Conservation (phyloP, 2,888 invertebrate genomes). For the Hypomecis punctinalis region DNA sequence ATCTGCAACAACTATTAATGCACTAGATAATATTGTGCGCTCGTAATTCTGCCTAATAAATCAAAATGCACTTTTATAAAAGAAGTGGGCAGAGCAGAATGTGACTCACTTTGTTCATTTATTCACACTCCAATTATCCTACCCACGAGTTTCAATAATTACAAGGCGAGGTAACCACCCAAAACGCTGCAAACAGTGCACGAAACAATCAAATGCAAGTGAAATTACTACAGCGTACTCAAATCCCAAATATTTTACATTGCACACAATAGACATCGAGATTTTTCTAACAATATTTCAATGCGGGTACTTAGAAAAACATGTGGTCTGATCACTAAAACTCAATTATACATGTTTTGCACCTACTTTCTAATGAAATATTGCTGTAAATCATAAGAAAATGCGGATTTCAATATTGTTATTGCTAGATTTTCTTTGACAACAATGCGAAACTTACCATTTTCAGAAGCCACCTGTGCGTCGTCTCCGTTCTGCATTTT, state of each 20-base stretch:
- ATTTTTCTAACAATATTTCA: slow-evolving; percentile 46
- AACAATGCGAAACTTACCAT: slow-evolving; percentile 74
- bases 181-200: slow-evolving; percentile 74
- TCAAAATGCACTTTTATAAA: slow-evolving; percentile 69
- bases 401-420: slow-evolving; percentile 65
- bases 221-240: slow-evolving; percentile 60
- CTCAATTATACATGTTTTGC: slow-evolving; percentile 37
- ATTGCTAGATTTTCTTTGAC: slow-evolving; percentile 65
- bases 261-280: slow-evolving; percentile 42
- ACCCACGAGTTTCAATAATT: slow-evolving; percentile 78
- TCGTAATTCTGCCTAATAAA: slow-evolving; percentile 53
- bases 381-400: slow-evolving; percentile 60
- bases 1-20: slow-evolving; percentile 14
- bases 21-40: slow-evolving; percentile 26
- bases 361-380: slow-evolving; percentile 44
- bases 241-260: slow-evolving; percentile 47
- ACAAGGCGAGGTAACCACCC: slow-evolving; percentile 70
- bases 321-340: slow-evolving; percentile 45
- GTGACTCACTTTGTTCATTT: slow-evolving; percentile 77
- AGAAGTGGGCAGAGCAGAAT: slow-evolving; percentile 69
- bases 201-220: slow-evolving; percentile 71
- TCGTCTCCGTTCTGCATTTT: slow-evolving; percentile 83
- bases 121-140: slow-evolving; percentile 83
- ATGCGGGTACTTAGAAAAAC: slow-evolving; percentile 71
- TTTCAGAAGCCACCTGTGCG: slow-evolving; percentile 68